phyloP scores from a whole-genome alignment of 2,113 vertebrate genomes.

The Silurus meridionalis region DNA sequence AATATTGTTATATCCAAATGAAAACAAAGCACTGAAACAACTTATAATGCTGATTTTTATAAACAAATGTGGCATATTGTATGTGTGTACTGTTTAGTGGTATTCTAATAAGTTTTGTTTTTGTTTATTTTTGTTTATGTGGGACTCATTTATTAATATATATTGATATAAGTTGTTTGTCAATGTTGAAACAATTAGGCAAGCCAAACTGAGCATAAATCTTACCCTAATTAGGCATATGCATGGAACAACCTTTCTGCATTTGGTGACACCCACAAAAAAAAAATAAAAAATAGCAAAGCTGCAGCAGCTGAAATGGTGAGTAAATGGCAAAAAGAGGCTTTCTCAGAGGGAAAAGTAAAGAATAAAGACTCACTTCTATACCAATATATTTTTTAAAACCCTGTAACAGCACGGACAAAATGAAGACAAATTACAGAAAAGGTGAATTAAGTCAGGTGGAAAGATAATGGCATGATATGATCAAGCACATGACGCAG shows the following conservation, averaged over 20 bases:
- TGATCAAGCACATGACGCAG: background rate
- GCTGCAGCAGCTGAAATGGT: background rate
- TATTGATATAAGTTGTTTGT: background rate
- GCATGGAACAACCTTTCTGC: background rate
- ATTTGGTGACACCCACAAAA: background rate
- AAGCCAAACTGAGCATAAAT: background rate
- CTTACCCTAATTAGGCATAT: background rate
- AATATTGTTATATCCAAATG: constrained; percentile 25
- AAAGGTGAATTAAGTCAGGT: background rate
- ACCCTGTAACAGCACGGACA: background rate
- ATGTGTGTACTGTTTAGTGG: background rate
- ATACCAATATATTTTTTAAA: background rate
- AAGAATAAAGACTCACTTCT: background rate
- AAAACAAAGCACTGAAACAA: background rate
- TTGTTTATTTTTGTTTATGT: background rate
- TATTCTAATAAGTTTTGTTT: background rate
- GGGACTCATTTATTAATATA: background rate
- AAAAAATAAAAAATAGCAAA: background rate
- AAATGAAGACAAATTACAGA: background rate
- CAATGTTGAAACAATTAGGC: background rate
- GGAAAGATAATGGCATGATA: background rate
- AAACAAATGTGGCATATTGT: background rate
- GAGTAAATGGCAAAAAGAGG: background rate
- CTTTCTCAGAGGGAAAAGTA: background rate
- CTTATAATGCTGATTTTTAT: background rate